Conservation (phyloP, 2,113 vertebrate species). For the Psittacara wagleri region DNA sequence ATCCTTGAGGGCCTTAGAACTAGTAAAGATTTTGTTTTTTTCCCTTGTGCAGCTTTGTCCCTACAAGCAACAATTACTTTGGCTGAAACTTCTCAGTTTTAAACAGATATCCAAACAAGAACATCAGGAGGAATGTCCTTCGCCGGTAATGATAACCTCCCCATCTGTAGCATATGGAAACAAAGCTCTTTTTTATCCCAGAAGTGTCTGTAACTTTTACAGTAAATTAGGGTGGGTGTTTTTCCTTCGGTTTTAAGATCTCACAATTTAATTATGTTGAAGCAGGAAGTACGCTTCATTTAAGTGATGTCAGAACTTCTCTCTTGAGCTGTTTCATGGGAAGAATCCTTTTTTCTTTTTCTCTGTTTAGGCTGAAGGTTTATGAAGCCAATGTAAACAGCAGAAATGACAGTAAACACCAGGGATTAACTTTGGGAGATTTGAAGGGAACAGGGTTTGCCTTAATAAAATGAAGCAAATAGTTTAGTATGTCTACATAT, state of each 20-base stretch:
- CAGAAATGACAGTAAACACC: not conserved
- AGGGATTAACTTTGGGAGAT: not conserved
- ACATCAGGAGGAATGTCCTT: not conserved
- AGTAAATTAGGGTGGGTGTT: not conserved
- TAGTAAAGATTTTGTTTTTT: not conserved
- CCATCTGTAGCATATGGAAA: not conserved
- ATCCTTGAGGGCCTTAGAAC: not conserved
- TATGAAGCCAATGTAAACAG: constrained; percentile 38
- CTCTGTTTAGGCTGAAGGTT: not conserved
- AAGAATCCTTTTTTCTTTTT: not conserved
- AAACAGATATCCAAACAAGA: not conserved
- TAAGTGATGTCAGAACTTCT: not conserved
- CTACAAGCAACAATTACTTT: not conserved
- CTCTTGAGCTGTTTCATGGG: constrained; percentile 7
- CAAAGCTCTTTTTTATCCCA: not conserved
- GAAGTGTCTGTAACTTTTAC: not conserved
- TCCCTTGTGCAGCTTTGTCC: not conserved
- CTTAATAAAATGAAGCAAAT: constrained; percentile 7
- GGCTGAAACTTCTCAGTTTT: not conserved
- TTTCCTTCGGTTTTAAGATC: not conserved
- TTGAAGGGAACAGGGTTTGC: not conserved
- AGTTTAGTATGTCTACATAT: not conserved
- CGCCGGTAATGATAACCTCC: not conserved
- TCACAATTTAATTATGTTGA: not conserved
- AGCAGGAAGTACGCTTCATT: not conserved